These are phyloP conservation scores for Pammene aurita DNA, from an alignment of 2,888 invertebrate genomes.

Conservation along the genomic window DNA sequence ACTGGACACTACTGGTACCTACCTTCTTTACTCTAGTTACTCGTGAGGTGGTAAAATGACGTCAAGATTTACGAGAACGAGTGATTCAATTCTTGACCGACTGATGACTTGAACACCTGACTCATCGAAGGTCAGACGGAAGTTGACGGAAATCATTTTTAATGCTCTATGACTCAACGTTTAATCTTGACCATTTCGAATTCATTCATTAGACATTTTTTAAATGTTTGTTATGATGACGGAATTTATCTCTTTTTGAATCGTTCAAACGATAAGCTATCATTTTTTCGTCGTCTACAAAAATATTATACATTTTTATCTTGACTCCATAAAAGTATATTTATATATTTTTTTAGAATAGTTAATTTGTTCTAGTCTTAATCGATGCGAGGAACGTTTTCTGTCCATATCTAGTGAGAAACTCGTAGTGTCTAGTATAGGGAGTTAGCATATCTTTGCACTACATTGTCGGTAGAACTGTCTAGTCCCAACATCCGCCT, in stretches of 20 bases:
- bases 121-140: constrained; percentile 46
- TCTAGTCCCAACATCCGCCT: constrained; percentile 36
- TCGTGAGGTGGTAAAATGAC: constrained; percentile 40
- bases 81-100: constrained; percentile 56
- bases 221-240: neutral
- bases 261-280: no score
- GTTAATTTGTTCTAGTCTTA: constrained; percentile 1
- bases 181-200: constrained; percentile 20
- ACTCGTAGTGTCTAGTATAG: constrained; percentile 9
- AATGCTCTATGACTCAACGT: constrained; percentile 29
- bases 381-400: constrained; percentile 16
- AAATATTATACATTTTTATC: constrained; percentile 1
- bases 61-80: constrained; percentile 55
- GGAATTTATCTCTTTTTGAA: no score
- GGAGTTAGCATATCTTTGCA: constrained; percentile 23
- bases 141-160: constrained; percentile 35
- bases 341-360: neutral
- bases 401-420: constrained; percentile 22
- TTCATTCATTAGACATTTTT: neutral
- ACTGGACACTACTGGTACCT: no score
- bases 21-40: neutral
- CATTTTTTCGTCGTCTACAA: neutral
- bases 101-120: constrained; percentile 45
- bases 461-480: constrained; percentile 23
- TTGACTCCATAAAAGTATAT: constrained; percentile 14